Base-by-base conservation (phyloP, 2,888 invertebrate genomes). In the Nowickia ferox region DNA sequence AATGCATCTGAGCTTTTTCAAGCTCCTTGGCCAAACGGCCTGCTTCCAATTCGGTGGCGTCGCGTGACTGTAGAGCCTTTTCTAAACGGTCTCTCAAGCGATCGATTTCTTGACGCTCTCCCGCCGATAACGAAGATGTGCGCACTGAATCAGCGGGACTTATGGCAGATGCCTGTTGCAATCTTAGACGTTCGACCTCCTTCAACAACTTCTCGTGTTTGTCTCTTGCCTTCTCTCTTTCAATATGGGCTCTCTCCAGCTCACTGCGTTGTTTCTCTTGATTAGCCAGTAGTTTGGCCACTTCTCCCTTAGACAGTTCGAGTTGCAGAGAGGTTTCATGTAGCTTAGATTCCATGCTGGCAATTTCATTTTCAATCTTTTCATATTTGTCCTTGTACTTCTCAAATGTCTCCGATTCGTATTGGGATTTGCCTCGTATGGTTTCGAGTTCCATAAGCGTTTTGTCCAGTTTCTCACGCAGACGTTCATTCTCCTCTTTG, bases 141-240 rank as follows among this genome's bases (percentile, higher is more conserved):
- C 91, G 91, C 86, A 90, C 91, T 87, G 92, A 90, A 71, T 91
- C 91, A 88, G 92, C 91, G 86, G 93, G 93, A 90, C 93, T 93
- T 84, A 93, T 90, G 91, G 94, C 92, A 88, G 93, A 93, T 76
- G 92, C 93, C 92, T 90, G 90, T 89, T 92, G 92, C 87, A 92
- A 89, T 89, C 95, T 93, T 87, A 95, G 92, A 88, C 95, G 93
- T 90, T 95, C 95, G 61, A 95, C 93, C 91, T 95, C 94, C 80
- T 94, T 94, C 68, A 95, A 93, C 90, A 97, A 93, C 93, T 97
- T 97, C 91, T 97, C 97, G 91, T 97, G 96, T 87, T 97, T 94
- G 90, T 97, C 97, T 89, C 97, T 95, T 87, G 97, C 95, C 93
- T 97, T 97, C 91, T 97, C 97, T 89, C 97, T 96, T 93, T 97